Percentiles rank a stretch among this genome's conserved stretches.
Conservation (phyloP, 2,888 invertebrate genomes). For the Bedellia somnulentella region DNA sequence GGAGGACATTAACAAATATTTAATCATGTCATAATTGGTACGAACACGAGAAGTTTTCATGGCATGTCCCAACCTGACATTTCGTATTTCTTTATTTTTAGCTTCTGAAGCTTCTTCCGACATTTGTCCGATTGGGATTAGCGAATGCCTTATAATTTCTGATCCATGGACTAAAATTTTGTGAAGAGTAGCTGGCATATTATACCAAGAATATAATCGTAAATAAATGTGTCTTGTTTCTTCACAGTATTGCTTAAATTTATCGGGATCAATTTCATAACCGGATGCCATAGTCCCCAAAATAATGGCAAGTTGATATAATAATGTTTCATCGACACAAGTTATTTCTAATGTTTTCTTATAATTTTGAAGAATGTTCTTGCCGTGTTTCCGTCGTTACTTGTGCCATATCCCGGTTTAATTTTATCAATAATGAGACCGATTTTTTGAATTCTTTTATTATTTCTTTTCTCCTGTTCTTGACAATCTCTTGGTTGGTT, state of each 20-base stretch:
- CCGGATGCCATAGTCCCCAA: constrained; percentile 5
- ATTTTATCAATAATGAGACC: neutral
- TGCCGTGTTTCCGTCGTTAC: neutral
- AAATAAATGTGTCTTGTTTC: constrained; percentile 6
- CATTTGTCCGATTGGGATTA: constrained; percentile 8
- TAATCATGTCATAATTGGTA: neutral
- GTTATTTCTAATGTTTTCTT: constrained; percentile 5
- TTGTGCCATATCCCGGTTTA: neutral
- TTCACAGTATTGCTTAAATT: constrained; percentile 5
- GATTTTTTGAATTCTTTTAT: no score
- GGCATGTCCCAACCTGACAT: constrained; percentile 6
- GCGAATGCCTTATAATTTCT: constrained; percentile 7
- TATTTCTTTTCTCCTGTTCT: neutral
- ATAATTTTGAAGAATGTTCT: no score
- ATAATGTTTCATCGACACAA: constrained; percentile 3
- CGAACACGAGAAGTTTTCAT: constrained; percentile 7
- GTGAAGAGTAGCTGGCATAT: constrained; percentile 8
- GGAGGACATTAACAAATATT: neutral
- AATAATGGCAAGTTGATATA: constrained; percentile 3
- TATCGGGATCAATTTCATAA: constrained; percentile 2
- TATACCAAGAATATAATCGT: constrained; percentile 7
- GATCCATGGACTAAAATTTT: constrained; percentile 9
- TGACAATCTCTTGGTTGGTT: no score
- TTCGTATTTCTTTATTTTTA: constrained; percentile 9
- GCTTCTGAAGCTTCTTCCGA: constrained; percentile 9